Base-by-base conservation (phyloP, 2,888 invertebrate genomes). In the Frankliniella intonsa region DNA sequence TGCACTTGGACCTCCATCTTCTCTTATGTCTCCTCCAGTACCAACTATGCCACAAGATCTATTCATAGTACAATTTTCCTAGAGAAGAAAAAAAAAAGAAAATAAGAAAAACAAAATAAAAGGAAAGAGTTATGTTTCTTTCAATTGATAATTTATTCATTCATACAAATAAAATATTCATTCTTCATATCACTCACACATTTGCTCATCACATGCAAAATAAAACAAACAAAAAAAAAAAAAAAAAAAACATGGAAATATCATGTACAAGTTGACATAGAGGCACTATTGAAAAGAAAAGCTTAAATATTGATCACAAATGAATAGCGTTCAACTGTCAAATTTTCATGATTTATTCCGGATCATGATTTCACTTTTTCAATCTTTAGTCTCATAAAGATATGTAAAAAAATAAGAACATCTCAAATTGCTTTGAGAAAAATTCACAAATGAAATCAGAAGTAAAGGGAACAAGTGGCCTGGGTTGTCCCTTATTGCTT, bases 161-260 rank as follows among this genome's bases (percentile, higher is more conserved):
- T 25, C 69, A 76, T 76, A 76, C 69, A 76, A 76, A 76, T 76
- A 76, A 76, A 76, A 76, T 76, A 76, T 76, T 76, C 69, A 76
- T 76, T 76, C 69, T 76, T 76, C 69, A 76, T 76, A 76, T 76
- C 69, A 76, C 69, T 76, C 69, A 76, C 69, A 76, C 69, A 76
- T 76, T 22, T 25, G 69, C 69, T 76, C 69, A 76, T 76, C 69
- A 76, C 69, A 76, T 76, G 69, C 69, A 22, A 76, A 76, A 25
- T 22, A 76, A 69, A 69, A 69, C 9, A 11, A 12, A 25, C 9
- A 8, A 76, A 25, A 10, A 25, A 76, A 25, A 25, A 76, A 76
- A 76, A 76, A 69, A 69, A 69, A 69, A 25, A 22, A 25, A 25
- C 11, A 76, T 76, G 25, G 69, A 76, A 76, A 76, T 38, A 38